Evolutionary conservation across 2,797 vertebrate genomes (phyloP).

Genomic region (Leucoraja ocellata): DNA sequence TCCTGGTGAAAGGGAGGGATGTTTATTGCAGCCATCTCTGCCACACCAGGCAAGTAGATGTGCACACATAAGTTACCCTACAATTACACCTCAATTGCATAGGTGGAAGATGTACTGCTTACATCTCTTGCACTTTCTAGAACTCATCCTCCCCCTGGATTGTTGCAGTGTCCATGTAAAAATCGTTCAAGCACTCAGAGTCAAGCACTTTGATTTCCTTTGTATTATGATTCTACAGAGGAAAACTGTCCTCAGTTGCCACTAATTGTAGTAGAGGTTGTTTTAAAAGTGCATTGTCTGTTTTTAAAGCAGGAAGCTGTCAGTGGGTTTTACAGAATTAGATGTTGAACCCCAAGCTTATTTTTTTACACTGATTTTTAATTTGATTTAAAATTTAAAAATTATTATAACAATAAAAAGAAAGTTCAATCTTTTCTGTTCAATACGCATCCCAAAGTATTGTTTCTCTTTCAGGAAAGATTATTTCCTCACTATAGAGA

Average conservation of each 20-base stretch:
- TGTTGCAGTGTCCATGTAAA: conserved; percentile 10
- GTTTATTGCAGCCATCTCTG: background rate
- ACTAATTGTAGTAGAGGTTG: conserved; percentile 29
- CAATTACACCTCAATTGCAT: background rate
- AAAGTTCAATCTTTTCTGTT: background rate
- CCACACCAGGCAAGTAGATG: background rate
- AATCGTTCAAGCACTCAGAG: background rate
- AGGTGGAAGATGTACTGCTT: background rate
- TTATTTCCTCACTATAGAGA: background rate
- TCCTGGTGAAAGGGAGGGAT: background rate
- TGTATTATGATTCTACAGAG: background rate
- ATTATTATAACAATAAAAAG: background rate
- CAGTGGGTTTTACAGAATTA: conserved; percentile 12
- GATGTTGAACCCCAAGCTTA: background rate
- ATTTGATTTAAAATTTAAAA: background rate
- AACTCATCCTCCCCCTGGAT: conserved; percentile 4
- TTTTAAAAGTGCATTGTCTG: conserved; percentile 25
- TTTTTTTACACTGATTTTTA: conserved; percentile 2
- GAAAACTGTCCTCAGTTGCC: conserved; percentile 22
- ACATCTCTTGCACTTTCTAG: background rate
- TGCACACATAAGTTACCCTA: background rate
- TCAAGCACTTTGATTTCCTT: conserved; percentile 3
- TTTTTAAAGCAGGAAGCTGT: background rate
- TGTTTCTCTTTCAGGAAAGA: background rate
- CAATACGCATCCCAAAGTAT: background rate